phyloP scores from a whole-genome alignment of 1,140 invertebrate genomes.

The Drosophila rufa region DNA sequence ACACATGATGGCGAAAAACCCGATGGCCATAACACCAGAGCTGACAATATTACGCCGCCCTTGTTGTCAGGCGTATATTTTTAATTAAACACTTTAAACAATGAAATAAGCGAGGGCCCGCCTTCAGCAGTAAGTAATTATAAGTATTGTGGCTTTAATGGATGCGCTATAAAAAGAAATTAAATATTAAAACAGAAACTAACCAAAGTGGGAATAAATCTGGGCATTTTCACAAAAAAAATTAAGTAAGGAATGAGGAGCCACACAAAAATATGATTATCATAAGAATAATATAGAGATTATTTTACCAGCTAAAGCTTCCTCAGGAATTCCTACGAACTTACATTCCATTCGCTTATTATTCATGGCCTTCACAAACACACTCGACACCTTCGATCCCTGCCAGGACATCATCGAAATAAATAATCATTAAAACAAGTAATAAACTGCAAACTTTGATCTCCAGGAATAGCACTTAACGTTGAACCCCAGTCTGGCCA shows the following conservation, averaged over 20 bases:
- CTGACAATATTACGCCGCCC: constrained; percentile 40
- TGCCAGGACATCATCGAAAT: constrained; percentile 15
- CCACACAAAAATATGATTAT: not conserved
- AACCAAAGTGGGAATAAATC: not conserved
- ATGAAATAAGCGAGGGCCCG: constrained; percentile 14
- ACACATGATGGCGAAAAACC: constrained; percentile 44
- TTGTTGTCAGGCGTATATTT: constrained; percentile 53
- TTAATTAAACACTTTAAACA: constrained; percentile 70
- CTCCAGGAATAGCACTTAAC: constrained; percentile 20
- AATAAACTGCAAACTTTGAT: constrained; percentile 35
- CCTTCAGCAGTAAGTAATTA: constrained; percentile 23
- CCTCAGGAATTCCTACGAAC: not conserved
- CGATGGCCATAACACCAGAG: constrained; percentile 30
- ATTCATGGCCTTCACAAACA: constrained; percentile 20
- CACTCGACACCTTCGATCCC: constrained; percentile 1
- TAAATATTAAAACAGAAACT: constrained; percentile 7
- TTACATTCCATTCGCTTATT: constrained; percentile 12
- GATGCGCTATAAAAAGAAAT: not conserved
- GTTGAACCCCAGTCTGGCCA: not conserved
- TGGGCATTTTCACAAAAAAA: not conserved
- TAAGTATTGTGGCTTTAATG: constrained; percentile 33
- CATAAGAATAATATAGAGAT: too few species aligned
- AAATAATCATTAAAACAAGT: constrained; percentile 23
- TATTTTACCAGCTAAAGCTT: not conserved
- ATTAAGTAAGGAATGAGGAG: not conserved